A percentile compares a stretch with the other conserved stretches of the same genome.
Evolutionary conservation across 2,113 vertebrate species (phyloP).

Genomic region (Salvelinus alpinus): DNA sequence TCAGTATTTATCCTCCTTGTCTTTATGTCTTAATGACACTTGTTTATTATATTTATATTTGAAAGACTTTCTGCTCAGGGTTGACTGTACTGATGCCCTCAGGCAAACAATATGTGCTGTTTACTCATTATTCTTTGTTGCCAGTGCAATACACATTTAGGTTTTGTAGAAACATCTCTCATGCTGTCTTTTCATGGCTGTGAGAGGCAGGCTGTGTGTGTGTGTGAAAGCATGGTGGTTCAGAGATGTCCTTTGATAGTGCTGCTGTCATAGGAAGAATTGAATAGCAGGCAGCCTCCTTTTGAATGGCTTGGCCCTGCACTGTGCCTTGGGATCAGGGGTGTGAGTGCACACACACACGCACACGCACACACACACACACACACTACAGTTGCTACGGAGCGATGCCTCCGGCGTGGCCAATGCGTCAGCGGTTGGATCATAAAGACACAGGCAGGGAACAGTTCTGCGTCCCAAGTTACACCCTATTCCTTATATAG

Average conservation of each 20-base stretch:
- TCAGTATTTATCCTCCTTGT: too few species aligned
- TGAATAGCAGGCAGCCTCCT: neutral
- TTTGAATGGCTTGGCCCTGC: neutral
- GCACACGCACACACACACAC: neutral
- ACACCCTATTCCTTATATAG: too few species aligned
- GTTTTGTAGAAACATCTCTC: neutral
- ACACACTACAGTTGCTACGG: neutral
- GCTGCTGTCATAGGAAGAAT: neutral
- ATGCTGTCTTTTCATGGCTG: neutral
- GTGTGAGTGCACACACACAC: neutral
- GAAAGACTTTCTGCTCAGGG: too few species aligned
- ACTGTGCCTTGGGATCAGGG: neutral
- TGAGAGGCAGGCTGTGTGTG: too few species aligned
- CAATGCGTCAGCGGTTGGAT: conserved; percentile 21
- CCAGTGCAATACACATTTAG: too few species aligned
- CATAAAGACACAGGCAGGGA: conserved; percentile 18
- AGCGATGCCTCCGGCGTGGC: neutral
- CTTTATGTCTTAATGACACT: neutral
- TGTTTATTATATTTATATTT: neutral
- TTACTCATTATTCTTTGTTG: too few species aligned
- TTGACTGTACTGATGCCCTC: too few species aligned
- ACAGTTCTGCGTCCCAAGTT: conserved; percentile 9
- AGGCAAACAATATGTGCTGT: too few species aligned
- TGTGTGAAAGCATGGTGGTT: neutral
- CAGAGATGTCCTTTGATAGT: neutral